These are phyloP conservation scores for Phalanger gymnotis DNA, from an alignment of 2,797 vertebrate species.

Conservation along the genomic window DNA sequence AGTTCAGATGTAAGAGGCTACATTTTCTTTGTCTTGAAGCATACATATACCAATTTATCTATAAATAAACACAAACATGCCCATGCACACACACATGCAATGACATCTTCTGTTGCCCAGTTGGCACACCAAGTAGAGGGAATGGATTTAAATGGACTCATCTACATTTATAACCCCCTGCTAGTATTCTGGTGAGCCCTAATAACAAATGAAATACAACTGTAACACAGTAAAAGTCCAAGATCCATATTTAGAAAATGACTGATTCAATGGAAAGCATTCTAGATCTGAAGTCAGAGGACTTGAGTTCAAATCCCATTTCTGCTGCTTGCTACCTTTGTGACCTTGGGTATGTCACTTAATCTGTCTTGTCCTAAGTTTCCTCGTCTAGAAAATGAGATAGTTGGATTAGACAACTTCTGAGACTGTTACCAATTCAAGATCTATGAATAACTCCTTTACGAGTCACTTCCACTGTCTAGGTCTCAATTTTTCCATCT, in stretches of 20 bases:
- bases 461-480: not conserved
- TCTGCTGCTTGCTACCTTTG: not conserved
- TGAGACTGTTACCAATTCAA: not conserved
- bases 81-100: not conserved
- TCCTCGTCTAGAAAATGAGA: not conserved
- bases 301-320: not conserved
- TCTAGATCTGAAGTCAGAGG: not conserved
- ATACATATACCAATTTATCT: not conserved
- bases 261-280: not conserved
- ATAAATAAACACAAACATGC: not conserved
- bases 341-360: not conserved
- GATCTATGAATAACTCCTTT: not conserved
- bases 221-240: not conserved
- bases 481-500: not conserved
- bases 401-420: not conserved
- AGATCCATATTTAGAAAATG: not conserved
- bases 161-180: not conserved
- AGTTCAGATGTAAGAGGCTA: not conserved
- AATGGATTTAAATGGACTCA: not conserved
- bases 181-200: not conserved
- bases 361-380: not conserved
- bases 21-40: not conserved
- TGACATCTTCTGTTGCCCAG: not conserved
- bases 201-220: not conserved
- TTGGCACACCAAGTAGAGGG: not conserved